Base-by-base conservation (phyloP, 2,797 vertebrate species). In the Malacoraja senta region DNA sequence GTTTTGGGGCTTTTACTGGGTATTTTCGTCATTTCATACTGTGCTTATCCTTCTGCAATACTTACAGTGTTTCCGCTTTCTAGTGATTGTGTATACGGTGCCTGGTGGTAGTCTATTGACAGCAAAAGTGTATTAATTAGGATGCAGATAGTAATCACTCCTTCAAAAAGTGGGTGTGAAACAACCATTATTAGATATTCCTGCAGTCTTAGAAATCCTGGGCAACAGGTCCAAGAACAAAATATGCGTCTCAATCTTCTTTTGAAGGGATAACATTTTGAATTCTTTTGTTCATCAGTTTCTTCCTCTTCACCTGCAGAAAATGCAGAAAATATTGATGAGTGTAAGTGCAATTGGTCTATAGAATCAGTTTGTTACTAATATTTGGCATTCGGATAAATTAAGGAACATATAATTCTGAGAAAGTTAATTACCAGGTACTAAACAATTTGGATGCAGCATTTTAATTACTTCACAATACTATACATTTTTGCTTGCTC, bases 41-140 rank as follows among this genome's bases (percentile, higher is more conserved):
- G 84, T 21, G n/a, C 63, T 88, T 92, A 74, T 74, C 63, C 38
- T 74, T 19, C 12, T 7, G 8, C 71, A 74, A 53, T 92, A 92
- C 90, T 92, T 93, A 93, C 93, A n/a, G 93, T 93, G 86, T 93
- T 93, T 53, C 93, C 93, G 29, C 38, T 68, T 76, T 93, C 83
- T 77, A 93, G 63, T 63, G 83, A 71, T 29, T 91, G 86, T 35
- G 81, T 74, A n/a, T 93, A 93, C 2, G 93, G 93, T 76, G 93
- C 93, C n/a, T 72, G 86, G 72, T 93, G 63, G 93, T 93, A 93
- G 53, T 93, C 93, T 58, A 93, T 93, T 12, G 93, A 79, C 65
- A 93, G 29, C 93, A 93, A 61, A n/a, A 93, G 58, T n/a, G 93
- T 93, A 91, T 93, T 93, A 35, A 91, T 84, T 79, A 93, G 72